Evolutionary conservation across 2,113 vertebrate genomes (phyloP).

Genomic region (Neodontobutis hainanensis): DNA sequence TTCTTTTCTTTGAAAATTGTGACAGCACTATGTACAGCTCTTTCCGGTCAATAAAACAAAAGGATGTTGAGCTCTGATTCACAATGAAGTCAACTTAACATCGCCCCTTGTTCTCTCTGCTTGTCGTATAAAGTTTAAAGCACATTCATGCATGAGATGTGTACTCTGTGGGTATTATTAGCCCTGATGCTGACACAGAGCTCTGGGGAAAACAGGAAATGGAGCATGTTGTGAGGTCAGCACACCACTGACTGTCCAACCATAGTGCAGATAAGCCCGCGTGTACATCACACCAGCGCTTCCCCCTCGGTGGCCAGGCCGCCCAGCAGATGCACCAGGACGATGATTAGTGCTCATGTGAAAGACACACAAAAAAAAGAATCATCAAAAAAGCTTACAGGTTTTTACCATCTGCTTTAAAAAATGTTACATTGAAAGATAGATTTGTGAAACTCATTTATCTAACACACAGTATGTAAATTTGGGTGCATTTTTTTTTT

Average conservation of each 20-base stretch:
- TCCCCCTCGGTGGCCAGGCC: constrained; percentile 23
- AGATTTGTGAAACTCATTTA: too few species aligned
- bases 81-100: background rate
- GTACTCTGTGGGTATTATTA: constrained; percentile 28
- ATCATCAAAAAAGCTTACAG: too few species aligned
- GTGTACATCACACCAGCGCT: constrained; percentile 38
- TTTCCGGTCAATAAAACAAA: constrained; percentile 8
- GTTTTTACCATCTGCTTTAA: too few species aligned
- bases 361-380: background rate
- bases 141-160: constrained; percentile 6
- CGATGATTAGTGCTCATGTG: background rate
- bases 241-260: constrained; percentile 51
- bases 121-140: constrained; percentile 4
- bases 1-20: background rate
- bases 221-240: constrained; percentile 70
- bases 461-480: too few species aligned
- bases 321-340: constrained; percentile 8
- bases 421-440: too few species aligned
- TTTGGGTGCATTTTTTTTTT: too few species aligned
- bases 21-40: background rate
- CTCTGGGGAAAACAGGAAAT: constrained; percentile 69
- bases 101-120: background rate
- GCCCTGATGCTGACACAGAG: constrained; percentile 49
- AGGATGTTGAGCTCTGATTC: constrained; percentile 1
- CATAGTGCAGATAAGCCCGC: constrained; percentile 30